Conservation (phyloP, 1,140 invertebrate genomes). For the Eulimnadia texana region DNA sequence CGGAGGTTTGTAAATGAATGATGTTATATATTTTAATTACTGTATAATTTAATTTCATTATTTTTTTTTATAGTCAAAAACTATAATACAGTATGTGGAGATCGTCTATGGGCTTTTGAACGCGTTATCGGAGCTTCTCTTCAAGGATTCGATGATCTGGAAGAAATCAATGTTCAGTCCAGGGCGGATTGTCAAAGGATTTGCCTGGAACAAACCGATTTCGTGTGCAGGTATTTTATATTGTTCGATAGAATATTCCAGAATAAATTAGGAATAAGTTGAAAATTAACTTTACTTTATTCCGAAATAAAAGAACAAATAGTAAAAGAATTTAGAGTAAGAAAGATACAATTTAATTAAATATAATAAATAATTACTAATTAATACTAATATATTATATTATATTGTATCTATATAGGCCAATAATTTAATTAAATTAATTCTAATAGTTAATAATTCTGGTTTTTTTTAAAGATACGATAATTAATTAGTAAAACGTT, state of each 20-base stretch:
- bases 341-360: too few species aligned
- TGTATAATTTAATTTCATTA: background rate
- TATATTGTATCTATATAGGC: too few species aligned
- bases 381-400: too few species aligned
- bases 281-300: background rate
- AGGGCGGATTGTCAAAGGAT: constrained; percentile 34
- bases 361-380: too few species aligned
- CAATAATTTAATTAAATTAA: too few species aligned
- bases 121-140: constrained; percentile 32
- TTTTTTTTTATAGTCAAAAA: constrained; percentile 23
- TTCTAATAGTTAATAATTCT: too few species aligned
- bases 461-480: too few species aligned
- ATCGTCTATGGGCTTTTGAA: constrained; percentile 37
- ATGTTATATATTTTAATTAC: background rate
- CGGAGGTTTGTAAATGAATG: constrained; percentile 25
- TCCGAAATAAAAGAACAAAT: background rate
- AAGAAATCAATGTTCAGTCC: constrained; percentile 29
- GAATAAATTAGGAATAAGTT: background rate
- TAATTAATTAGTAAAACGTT: too few species aligned
- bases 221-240: constrained; percentile 32
- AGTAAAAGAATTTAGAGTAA: too few species aligned
- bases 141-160: constrained; percentile 34
- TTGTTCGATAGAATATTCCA: too few species aligned
- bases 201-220: constrained; percentile 33
- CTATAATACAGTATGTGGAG: constrained; percentile 33